Conservation (phyloP, 2,797 vertebrate genomes). For the Neostethus bicornis region DNA sequence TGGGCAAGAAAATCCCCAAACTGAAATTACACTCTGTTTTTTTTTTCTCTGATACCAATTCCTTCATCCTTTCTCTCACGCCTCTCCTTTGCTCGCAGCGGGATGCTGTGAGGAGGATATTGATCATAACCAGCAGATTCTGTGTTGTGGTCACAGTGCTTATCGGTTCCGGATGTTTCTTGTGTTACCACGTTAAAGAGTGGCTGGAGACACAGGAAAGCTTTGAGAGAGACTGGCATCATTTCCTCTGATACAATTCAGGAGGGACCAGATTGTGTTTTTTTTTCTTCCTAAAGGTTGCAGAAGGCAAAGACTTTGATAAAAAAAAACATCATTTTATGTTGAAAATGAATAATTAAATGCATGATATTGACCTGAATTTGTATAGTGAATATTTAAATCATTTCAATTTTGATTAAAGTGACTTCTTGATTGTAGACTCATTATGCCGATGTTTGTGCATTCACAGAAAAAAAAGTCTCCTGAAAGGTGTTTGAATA, state of each 20-base stretch:
- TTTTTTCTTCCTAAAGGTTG: background rate
- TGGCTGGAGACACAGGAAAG: slow-evolving; percentile 41
- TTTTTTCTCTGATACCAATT: slow-evolving; percentile 15
- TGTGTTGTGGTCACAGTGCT: slow-evolving; percentile 52
- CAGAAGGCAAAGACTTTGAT: background rate
- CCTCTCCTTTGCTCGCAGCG: slow-evolving; percentile 40
- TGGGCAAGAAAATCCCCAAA: slow-evolving; percentile 29
- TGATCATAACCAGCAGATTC: slow-evolving; percentile 43
- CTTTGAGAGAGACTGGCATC: slow-evolving; percentile 45
- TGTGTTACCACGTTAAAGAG: slow-evolving; percentile 44
- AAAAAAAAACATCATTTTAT: too few relatives aligned
- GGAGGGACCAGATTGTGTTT: slow-evolving; percentile 22
- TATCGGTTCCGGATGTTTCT: slow-evolving; percentile 59
- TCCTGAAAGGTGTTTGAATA: too few relatives aligned
- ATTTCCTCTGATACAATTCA: slow-evolving; percentile 52
- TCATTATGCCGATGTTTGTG: too few relatives aligned
- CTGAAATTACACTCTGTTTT: slow-evolving; percentile 27
- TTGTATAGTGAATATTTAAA: too few relatives aligned
- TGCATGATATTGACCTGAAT: background rate
- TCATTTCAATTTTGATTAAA: too few relatives aligned
- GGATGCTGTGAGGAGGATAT: slow-evolving; percentile 42
- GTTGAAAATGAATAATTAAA: background rate
- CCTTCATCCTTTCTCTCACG: slow-evolving; percentile 22
- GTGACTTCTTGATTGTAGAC: too few relatives aligned
- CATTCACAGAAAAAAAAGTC: too few relatives aligned